These are phyloP conservation scores for Papilio helenus DNA, from an alignment of 1,140 invertebrate species.

Conservation along the genomic window DNA sequence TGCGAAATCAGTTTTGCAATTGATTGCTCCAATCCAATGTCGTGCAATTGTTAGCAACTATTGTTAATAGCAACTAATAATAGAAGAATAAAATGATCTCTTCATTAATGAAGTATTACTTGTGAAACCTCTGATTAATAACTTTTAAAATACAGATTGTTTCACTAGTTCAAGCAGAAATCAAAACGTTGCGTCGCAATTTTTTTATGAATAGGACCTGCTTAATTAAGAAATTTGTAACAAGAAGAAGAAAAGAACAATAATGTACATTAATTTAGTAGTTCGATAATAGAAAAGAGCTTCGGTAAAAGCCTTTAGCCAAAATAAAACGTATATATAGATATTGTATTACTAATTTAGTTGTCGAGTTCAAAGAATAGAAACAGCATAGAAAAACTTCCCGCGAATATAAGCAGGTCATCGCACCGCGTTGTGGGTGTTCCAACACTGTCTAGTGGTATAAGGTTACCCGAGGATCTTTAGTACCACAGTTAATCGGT, in stretches of 20 bases:
- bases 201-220: too few species aligned
- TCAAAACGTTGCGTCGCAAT: background rate
- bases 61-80: slow-evolving; percentile 11
- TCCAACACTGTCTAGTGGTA: background rate
- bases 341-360: too few species aligned
- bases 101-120: background rate
- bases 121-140: background rate
- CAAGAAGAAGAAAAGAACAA: too few species aligned
- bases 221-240: too few species aligned
- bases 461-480: background rate
- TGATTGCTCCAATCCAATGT: slow-evolving; percentile 26
- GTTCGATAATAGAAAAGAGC: too few species aligned
- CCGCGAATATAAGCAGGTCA: background rate
- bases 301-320: too few species aligned
- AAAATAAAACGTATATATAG: too few species aligned
- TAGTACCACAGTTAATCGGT: background rate
- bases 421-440: background rate
- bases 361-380: too few species aligned
- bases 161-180: background rate
- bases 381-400: background rate
- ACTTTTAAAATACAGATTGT: background rate
- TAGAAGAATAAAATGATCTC: background rate
- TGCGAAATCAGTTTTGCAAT: slow-evolving; percentile 22
- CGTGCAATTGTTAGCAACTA: background rate
- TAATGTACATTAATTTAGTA: too few species aligned